These are phyloP conservation scores for Valencia hispanica DNA, from an alignment of 2,797 vertebrate species.

Conservation along the genomic window DNA sequence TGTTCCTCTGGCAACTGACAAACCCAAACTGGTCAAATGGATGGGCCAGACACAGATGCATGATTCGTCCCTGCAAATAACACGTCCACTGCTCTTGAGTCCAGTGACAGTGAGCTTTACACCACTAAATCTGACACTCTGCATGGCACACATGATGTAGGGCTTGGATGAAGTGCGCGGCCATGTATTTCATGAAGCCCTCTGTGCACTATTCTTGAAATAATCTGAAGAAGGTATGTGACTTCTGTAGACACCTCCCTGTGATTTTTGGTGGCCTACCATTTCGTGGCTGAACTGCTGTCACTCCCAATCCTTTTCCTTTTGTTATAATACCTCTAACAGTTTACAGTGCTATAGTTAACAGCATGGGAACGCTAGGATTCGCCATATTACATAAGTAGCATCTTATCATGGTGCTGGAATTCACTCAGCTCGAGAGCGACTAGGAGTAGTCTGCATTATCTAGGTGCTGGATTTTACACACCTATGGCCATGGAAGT, in stretches of 20 bases:
- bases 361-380: not conserved
- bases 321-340: not conserved
- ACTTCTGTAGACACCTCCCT: not conserved
- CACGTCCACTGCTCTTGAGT: not conserved
- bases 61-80: not conserved
- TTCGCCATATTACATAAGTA: not conserved
- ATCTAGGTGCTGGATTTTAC: not conserved
- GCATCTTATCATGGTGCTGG: not conserved
- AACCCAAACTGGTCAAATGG: not conserved
- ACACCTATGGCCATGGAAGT: not conserved
- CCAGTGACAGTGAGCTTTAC: not conserved
- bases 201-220: not conserved
- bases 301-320: not conserved
- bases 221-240: not conserved
- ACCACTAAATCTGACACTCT: not conserved
- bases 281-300: not conserved
- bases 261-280: not conserved
- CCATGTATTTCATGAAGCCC: not conserved
- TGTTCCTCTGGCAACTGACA: not conserved
- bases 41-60: not conserved
- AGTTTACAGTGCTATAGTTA: not conserved
- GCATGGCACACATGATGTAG: not conserved
- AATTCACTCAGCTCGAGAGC: not conserved
- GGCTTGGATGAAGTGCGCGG: not conserved
- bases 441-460: not conserved